These are phyloP conservation scores for Andricus quercusramuli DNA, from an alignment of 2,888 invertebrate species.

Conservation along the genomic window DNA sequence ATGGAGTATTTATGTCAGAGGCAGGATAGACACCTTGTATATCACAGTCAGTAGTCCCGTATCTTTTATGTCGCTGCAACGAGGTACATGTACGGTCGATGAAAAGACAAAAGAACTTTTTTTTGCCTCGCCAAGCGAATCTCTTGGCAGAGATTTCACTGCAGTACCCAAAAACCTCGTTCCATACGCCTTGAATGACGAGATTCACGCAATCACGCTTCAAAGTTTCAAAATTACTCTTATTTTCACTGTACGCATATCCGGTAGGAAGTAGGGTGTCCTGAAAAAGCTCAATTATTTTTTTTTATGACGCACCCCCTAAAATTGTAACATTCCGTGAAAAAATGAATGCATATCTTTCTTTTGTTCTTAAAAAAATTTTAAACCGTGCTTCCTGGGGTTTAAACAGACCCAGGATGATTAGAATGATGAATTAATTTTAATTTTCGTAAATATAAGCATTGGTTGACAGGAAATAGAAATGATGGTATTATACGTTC, in stretches of 20 bases:
- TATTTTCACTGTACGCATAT: background rate
- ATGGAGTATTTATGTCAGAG: slow-evolving; percentile 31
- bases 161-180: slow-evolving; percentile 48
- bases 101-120: slow-evolving; percentile 57
- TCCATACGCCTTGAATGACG: slow-evolving; percentile 12
- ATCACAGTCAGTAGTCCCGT: slow-evolving; percentile 25
- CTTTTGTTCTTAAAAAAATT: too few relatives aligned
- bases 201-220: slow-evolving; percentile 24
- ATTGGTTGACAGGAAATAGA: too few relatives aligned
- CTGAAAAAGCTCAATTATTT: too few relatives aligned
- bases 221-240: slow-evolving; percentile 35
- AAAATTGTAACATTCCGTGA: too few relatives aligned
- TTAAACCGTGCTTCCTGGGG: too few relatives aligned
- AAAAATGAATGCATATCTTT: too few relatives aligned
- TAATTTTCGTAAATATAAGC: too few relatives aligned
- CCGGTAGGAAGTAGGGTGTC: background rate
- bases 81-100: slow-evolving; percentile 48
- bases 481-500: too few relatives aligned
- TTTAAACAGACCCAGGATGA: too few relatives aligned
- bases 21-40: slow-evolving; percentile 13
- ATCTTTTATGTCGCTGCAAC: slow-evolving; percentile 33
- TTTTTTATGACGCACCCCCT: too few relatives aligned
- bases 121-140: slow-evolving; percentile 53
- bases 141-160: slow-evolving; percentile 57
- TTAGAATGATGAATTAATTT: too few relatives aligned